Percentiles rank a stretch among this genome's conserved stretches.
Evolutionary conservation across 2,888 invertebrate genomes (phyloP).

Genomic region (Acanthacorydalis orientalis): DNA sequence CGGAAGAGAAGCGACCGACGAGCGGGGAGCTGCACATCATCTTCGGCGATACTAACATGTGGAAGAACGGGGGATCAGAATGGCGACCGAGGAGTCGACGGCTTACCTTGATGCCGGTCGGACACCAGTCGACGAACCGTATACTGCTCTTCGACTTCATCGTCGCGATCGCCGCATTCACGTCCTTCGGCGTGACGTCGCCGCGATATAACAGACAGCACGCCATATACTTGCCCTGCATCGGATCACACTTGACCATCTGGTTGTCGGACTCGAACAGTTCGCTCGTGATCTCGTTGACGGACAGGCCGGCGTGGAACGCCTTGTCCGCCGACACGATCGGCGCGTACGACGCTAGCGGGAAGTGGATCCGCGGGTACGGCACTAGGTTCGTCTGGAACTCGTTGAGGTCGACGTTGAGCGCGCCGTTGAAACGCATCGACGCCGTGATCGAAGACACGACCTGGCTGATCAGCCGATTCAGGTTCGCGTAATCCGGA

Average conservation of each 20-base stretch:
- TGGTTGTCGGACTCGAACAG: conserved; percentile 82
- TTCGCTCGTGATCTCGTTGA: conserved; percentile 68
- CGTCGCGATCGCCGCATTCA: conserved; percentile 65
- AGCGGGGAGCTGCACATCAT: too few relatives aligned
- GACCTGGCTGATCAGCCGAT: conserved; percentile 69
- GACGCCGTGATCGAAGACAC: conserved; percentile 81
- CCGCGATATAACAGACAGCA: conserved; percentile 75
- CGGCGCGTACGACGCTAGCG: conserved; percentile 54
- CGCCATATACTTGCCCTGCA: conserved; percentile 77
- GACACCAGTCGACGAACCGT: conserved; percentile 90
- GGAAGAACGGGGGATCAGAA: background rate
- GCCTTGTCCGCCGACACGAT: conserved; percentile 57
- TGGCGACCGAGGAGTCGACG: conserved; percentile 27
- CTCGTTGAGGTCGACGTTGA: conserved; percentile 80
- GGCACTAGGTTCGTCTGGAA: conserved; percentile 86
- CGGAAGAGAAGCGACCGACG: too few relatives aligned
- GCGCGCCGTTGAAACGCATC: conserved; percentile 70
- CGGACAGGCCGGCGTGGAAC: conserved; percentile 57
- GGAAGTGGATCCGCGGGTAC: conserved; percentile 85
- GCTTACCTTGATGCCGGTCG: conserved; percentile 74
- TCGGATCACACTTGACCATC: conserved; percentile 80
- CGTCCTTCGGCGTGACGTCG: conserved; percentile 79
- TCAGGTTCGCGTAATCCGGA: conserved; percentile 71
- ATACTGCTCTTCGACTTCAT: conserved; percentile 63
- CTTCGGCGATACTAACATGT: too few relatives aligned